These are phyloP conservation scores for Lasioglossum calceatum DNA, from an alignment of 2,888 invertebrate genomes.

Conservation along the genomic window DNA sequence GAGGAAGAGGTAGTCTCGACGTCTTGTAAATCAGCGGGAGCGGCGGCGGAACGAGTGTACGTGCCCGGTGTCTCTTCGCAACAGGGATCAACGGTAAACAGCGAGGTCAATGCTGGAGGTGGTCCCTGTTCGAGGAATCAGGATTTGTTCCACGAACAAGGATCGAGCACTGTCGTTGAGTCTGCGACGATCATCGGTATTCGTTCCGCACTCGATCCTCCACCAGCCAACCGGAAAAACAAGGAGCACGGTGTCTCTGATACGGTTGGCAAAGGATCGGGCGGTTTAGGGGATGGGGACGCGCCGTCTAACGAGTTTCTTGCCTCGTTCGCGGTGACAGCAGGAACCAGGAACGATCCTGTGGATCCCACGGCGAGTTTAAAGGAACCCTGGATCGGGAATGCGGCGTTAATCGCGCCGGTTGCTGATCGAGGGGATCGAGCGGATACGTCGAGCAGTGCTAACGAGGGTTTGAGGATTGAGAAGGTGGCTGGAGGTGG, in stretches of 20 bases:
- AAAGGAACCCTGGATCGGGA: not conserved
- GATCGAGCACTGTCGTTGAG: not conserved
- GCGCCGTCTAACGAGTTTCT: not conserved
- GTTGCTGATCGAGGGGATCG: not conserved
- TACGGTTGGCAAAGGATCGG: not conserved
- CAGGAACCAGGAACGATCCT: not conserved
- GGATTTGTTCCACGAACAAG: not conserved
- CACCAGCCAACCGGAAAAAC: not conserved
- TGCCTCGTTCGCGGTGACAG: not conserved
- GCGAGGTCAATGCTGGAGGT: not conserved
- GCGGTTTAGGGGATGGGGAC: not conserved
- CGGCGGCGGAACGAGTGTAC: not conserved
- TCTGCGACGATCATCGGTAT: not conserved
- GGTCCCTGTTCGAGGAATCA: not conserved
- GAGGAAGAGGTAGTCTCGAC: not conserved
- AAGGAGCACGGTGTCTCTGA: not conserved
- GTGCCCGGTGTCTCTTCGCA: conserved; percentile 12
- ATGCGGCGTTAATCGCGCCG: not conserved
- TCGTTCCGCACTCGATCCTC: not conserved
- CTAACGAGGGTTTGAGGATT: conserved; percentile 2
- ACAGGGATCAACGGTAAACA: conserved; percentile 28
- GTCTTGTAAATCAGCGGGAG: conserved; percentile 34
- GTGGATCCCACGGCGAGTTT: not conserved
- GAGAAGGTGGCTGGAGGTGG: not conserved
- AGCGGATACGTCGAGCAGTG: not conserved